These are phyloP conservation scores for Thalassoma bifasciatum DNA, from an alignment of 2,113 vertebrate genomes.

Conservation along the genomic window DNA sequence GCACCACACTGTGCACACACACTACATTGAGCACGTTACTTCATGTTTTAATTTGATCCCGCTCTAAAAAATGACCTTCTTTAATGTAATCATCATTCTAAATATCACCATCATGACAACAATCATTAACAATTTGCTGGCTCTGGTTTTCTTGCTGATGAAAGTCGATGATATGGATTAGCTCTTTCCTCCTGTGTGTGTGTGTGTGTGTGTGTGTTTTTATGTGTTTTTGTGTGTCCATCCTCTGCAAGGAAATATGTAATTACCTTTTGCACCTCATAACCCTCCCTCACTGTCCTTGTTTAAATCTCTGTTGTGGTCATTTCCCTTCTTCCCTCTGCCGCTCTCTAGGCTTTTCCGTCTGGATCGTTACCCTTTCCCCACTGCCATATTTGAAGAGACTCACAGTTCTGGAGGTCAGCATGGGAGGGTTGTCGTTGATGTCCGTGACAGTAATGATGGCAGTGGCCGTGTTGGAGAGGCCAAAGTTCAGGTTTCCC, in stretches of 20 bases:
- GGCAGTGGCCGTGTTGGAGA: conserved; percentile 95
- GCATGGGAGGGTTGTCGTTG: conserved; percentile 96
- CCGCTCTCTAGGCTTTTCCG: conserved; percentile 5
- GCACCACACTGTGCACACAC: conserved; percentile 4
- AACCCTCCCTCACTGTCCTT: conserved; percentile 34
- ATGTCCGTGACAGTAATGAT: conserved; percentile 93
- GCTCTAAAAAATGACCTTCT: conserved; percentile 56
- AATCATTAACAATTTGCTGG: conserved; percentile 62
- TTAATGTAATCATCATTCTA: conserved; percentile 70
- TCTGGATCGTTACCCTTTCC: conserved; percentile 29
- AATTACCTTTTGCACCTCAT: conserved; percentile 26
- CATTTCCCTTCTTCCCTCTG: conserved; percentile 2
- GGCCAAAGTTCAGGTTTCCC: conserved; percentile 95
- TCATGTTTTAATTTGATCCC: conserved; percentile 55
- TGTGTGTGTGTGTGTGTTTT: conserved; percentile 16
- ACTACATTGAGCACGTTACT: conserved; percentile 34
- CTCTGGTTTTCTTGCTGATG: conserved; percentile 54
- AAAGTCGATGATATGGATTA: conserved; percentile 70
- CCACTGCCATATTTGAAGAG: conserved; percentile 17
- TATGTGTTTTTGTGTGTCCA: conserved; percentile 5
- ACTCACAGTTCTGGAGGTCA: conserved; percentile 92
- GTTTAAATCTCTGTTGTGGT: conserved; percentile 32
- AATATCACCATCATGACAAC: conserved; percentile 65
- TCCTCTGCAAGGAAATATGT: conserved; percentile 34
- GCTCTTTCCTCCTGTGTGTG: not conserved